phyloP scores from a whole-genome alignment of 2,888 invertebrate genomes.

The Tanypteryx hageni region DNA sequence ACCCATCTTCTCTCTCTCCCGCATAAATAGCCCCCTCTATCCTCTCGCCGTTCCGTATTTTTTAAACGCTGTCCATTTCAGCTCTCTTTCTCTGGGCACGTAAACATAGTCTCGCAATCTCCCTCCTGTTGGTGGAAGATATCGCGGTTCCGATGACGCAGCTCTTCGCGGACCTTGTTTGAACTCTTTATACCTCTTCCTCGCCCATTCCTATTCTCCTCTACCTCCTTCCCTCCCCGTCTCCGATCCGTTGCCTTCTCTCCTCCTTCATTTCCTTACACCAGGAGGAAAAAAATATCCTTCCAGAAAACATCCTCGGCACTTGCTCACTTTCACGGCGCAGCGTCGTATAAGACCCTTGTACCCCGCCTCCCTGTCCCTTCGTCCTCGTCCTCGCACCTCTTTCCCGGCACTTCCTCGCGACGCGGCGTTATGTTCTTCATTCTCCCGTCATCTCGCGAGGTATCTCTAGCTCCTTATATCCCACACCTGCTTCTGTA shows the following conservation, averaged over 20 bases:
- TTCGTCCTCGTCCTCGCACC: neutral
- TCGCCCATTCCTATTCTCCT: neutral
- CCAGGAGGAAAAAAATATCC: neutral
- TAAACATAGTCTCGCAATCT: neutral
- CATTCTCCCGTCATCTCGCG: slow-evolving; percentile 54
- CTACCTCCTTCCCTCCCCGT: neutral
- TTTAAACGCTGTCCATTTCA: slow-evolving; percentile 38
- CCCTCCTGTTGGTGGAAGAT: neutral
- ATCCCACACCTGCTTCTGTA: slow-evolving; percentile 57
- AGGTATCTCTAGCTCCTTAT: slow-evolving; percentile 46
- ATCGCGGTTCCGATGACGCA: neutral
- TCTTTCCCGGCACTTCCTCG: neutral
- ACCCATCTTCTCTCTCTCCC: neutral
- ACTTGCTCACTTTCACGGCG: slow-evolving; percentile 44
- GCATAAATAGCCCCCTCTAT: no score
- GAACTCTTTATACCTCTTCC: no score
- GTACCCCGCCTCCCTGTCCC: neutral
- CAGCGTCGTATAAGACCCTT: slow-evolving; percentile 7
- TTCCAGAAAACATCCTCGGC: slow-evolving; percentile 26
- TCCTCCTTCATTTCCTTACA: neutral
- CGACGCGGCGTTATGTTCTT: slow-evolving; percentile 42
- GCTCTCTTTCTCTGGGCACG: no score
- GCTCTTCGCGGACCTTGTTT: neutral
- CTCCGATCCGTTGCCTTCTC: neutral
- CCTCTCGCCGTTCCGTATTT: neutral